A percentile compares a stretch with the other conserved stretches of the same genome.
Evolutionary conservation across 2,113 vertebrate genomes (phyloP).

Genomic region (Chamaea fasciata): DNA sequence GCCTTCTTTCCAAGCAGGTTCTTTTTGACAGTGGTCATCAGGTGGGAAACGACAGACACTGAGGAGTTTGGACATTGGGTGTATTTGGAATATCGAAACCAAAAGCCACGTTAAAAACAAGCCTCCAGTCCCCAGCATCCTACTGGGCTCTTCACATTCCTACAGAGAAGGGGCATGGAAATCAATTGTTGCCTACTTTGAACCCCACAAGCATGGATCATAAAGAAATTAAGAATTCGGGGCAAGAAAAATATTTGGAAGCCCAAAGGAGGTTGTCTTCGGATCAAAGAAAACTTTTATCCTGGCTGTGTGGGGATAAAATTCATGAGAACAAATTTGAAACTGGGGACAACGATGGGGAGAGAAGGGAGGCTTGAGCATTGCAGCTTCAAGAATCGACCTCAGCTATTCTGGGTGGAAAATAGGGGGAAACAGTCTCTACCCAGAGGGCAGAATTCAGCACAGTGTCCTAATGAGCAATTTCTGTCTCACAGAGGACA

Average conservation of each 20-base stretch:
- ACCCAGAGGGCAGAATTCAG: background rate
- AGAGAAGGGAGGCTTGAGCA: background rate
- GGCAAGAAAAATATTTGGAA: background rate
- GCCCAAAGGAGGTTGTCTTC: background rate
- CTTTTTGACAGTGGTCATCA: background rate
- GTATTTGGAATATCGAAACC: background rate
- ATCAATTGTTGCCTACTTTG: background rate
- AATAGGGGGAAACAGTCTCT: accelerated
- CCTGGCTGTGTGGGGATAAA: background rate
- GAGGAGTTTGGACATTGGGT: background rate
- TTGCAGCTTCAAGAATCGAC: background rate
- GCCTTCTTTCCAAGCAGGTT: background rate
- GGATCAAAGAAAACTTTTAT: background rate
- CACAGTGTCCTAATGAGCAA: background rate
- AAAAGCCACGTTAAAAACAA: background rate
- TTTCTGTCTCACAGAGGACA: background rate
- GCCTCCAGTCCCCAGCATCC: background rate
- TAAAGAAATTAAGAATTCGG: background rate
- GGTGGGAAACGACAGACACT: background rate
- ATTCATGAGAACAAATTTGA: background rate
- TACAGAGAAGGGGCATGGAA: background rate
- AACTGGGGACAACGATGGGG: background rate
- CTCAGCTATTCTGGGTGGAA: background rate
- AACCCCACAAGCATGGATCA: accelerated
- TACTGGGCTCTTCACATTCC: background rate